These are phyloP conservation scores for Miniopterus natalensis DNA, from an alignment of 2,113 vertebrate genomes.

Conservation along the genomic window DNA sequence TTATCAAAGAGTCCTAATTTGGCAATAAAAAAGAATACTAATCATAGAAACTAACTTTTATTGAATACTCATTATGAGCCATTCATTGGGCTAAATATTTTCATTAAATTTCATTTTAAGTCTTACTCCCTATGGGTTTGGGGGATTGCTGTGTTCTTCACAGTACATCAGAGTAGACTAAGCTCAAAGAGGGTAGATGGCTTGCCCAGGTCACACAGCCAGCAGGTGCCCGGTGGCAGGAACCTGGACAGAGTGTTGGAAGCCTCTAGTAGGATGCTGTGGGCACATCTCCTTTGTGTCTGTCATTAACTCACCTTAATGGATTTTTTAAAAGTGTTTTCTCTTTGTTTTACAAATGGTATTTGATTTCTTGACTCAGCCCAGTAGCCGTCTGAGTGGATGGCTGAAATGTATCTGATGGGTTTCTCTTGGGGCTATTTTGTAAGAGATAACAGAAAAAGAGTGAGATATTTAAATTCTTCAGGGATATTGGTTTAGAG, in stretches of 20 bases:
- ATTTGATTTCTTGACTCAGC: slow-evolving; percentile 71
- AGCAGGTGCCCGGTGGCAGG: not conserved
- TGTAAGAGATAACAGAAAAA: slow-evolving; percentile 69
- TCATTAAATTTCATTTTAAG: not conserved
- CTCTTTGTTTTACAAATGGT: slow-evolving; percentile 50
- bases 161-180: not conserved
- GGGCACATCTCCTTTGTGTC: not conserved
- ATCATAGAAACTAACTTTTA: not conserved
- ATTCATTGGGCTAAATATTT: not conserved
- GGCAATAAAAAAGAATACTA: not conserved
- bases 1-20: not conserved
- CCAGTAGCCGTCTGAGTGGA: slow-evolving; percentile 45
- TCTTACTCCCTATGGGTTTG: not conserved
- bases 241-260: not conserved
- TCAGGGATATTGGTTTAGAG: slow-evolving; percentile 78
- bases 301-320: not conserved
- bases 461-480: slow-evolving; percentile 84
- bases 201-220: not conserved
- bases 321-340: not conserved
- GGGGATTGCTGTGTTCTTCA: not conserved
- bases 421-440: slow-evolving; percentile 74
- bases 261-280: not conserved
- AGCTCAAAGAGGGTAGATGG: not conserved
- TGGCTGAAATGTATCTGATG: slow-evolving; percentile 37
- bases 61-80: not conserved